Base-by-base conservation (phyloP, 2,888 invertebrate species). In the Bellardia bayeri region DNA sequence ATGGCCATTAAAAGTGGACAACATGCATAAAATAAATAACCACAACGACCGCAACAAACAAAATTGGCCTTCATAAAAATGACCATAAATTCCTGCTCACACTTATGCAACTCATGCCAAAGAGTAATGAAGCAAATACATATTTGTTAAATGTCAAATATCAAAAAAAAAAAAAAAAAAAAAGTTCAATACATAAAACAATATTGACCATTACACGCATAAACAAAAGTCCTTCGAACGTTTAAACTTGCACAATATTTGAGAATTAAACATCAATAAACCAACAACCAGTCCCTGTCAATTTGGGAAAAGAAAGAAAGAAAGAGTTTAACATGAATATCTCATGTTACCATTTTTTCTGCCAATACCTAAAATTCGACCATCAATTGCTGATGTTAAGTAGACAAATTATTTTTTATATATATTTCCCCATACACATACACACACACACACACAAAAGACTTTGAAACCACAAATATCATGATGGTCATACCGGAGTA, bases 141-240 rank as follows among this genome's bases (percentile, higher is more conserved):
- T 82, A 75, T 85, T 87, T 87, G 82, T 75, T 72, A 82, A 84
- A 85, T 85, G 87, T 87, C 85, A 87, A 82, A 87, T 82, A 85
- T 87, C 82, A 87, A 37, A 82, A 40, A 2, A 51, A 7, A n/a
- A n/a, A 23, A 23, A 23, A 23, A 49, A 61, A 72, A 69, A 68
- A 82, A 68, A 82, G 66, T 75, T 68, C 42, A 82, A 82, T 69
- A 76, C 33, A 16, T 66, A 13, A 78, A 66, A 51, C 64, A 63
- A 23, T n/a, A 66, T 45, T 66, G 51, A 49, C 8, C 74, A 54
- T 16, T n/a, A 66, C 64, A 72, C n/a, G 42, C 33, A 64, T 54
- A 58, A 75, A 82, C 66, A 74, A 74, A 74, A n/a, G 68, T 56
- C n/a, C 82, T 71, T 61, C 63, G 37, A 66, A 76, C 61, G 14